Base-by-base conservation (phyloP, 2,113 vertebrate species). In the Mus spicilegus region DNA sequence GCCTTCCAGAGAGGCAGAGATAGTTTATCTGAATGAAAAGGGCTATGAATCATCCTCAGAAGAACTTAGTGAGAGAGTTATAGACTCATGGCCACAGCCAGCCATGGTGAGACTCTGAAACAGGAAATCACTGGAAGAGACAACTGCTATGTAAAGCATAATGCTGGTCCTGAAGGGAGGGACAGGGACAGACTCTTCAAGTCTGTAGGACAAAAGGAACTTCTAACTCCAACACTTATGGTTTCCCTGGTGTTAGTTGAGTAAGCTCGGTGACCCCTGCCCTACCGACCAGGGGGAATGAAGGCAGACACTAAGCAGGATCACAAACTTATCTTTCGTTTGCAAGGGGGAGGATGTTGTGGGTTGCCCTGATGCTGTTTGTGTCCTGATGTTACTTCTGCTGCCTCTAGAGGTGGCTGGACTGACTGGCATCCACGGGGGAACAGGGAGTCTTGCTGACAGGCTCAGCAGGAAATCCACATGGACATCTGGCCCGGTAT, bases 401-500 rank as follows among this genome's bases (percentile, higher is more conserved):
- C 65, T 30, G 30, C 65, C 28, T 67, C 65, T 13, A 30, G 65
- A 67, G 65, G 65, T 10, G 26, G 10, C 0, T 67, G 2, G 76
- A 10, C 54, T 30, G 69, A 63, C 5, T 9, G 67, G 61, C 17
- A 11, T 7, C 39, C 46, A 58, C 3, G 51, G n/a, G 63, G n/a
- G 46, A 56, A 56, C 22, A 7, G 65, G 30, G 63, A 17, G 16
- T 7, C 5, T 22, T 26, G 54, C 8, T 3, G 9, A 56, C 14
- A 16, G 14, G 12, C 0, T 7, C 7, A 26, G 0, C 0, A 88
- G 54, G 13, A 75, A 49, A 39, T 36, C 22, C 19, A 49, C 0
- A 26, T 16, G n/a, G 6, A 54, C 51, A 56, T 0, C 13, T 0
- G 0, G 65, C 2, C 2, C 39, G 28, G 6, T 30, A n/a, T 20